Evolutionary conservation across 2,888 invertebrate genomes (phyloP).

Genomic region (Rotaria socialis): DNA sequence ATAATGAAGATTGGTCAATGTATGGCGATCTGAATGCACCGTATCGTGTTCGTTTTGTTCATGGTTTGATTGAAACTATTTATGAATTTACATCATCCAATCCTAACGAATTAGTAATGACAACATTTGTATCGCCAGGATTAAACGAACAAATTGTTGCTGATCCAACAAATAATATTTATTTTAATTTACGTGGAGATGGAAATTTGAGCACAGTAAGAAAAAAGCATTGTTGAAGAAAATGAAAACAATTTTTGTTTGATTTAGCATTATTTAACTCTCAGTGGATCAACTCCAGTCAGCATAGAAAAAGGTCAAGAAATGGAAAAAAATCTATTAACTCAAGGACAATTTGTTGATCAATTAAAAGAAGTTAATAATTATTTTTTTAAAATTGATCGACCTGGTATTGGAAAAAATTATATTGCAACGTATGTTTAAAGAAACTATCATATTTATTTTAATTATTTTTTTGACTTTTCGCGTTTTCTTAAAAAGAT

Average conservation of each 20-base stretch:
- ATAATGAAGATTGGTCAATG: background rate
- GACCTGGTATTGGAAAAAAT: slow-evolving; percentile 8
- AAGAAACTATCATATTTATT: no score
- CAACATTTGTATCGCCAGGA: background rate
- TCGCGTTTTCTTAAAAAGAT: background rate
- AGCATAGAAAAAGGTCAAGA: background rate
- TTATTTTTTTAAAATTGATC: background rate
- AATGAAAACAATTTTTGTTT: background rate
- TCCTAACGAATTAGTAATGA: background rate
- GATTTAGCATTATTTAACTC: background rate
- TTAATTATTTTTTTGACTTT: background rate
- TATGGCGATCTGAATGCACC: background rate
- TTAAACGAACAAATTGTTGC: background rate
- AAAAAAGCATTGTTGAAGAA: background rate
- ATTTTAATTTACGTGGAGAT: slow-evolving; percentile 34
- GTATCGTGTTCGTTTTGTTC: slow-evolving; percentile 4
- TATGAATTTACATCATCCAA: slow-evolving; percentile 16
- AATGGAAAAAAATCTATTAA: background rate
- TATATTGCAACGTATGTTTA: background rate
- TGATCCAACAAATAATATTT: slow-evolving; percentile 33
- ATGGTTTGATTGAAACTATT: background rate
- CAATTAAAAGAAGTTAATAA: background rate
- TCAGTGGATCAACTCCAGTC: background rate
- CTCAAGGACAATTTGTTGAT: background rate
- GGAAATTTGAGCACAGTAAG: background rate